Evolutionary conservation across 1,140 invertebrate species (phyloP).

Genomic region (Phymastichus coffea): DNA sequence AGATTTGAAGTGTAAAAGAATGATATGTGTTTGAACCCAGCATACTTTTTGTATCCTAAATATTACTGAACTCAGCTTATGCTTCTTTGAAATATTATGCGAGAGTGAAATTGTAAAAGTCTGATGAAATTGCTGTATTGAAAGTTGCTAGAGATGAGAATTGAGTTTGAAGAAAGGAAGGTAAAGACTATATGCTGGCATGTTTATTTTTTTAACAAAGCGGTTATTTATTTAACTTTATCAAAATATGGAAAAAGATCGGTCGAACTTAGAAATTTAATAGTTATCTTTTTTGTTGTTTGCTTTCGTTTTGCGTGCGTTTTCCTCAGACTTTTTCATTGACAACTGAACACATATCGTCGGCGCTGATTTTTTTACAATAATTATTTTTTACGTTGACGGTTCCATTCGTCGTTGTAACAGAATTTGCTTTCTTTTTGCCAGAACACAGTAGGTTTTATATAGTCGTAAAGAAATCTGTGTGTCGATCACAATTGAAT

Average conservation of each 20-base stretch:
- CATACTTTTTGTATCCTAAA: slow-evolving; percentile 1
- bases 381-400: no score
- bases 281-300: no score
- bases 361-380: slow-evolving; percentile 2
- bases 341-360: slow-evolving; percentile 20
- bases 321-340: slow-evolving; percentile 25
- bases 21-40: slow-evolving; percentile 15
- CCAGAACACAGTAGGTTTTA: no score
- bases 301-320: slow-evolving; percentile 13
- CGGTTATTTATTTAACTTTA: slow-evolving; percentile 1
- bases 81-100: neutral
- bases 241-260: slow-evolving; percentile 23
- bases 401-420: neutral
- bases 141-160: neutral
- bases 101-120: slow-evolving; percentile 14
- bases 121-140: slow-evolving; percentile 24
- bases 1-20: neutral
- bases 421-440: no score
- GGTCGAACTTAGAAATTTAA: no score
- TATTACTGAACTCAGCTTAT: neutral
- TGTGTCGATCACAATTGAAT: no score
- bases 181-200: no score
- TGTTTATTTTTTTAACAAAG: neutral
- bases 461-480: no score
- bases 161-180: no score